Base-by-base conservation (phyloP, 2,888 invertebrate genomes). In the Leucophenga montana region DNA sequence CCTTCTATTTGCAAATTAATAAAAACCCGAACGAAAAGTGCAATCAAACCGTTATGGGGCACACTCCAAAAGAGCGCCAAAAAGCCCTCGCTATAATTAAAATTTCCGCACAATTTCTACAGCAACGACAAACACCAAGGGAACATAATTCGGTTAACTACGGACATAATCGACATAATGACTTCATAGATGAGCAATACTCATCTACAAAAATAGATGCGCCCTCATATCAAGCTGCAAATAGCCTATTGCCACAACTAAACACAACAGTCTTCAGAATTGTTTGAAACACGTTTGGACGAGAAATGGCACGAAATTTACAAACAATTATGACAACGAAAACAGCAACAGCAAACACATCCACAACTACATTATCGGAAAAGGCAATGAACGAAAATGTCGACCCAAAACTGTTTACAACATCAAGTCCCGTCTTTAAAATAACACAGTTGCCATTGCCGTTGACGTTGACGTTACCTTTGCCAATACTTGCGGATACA, bases 121-220 rank as follows among this genome's bases (percentile, higher is more conserved):
- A 39, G 1, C 1, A 39, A 5, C 8, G 11, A 1, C 39, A 39
- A 39, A 3, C 8, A 39, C 8, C 33, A 33, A 33, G 8, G 8
- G 33, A 3, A 33, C 3, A 3, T n/a, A 13, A 48, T 48, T 48
- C 11, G 14, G 46, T 66, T 72, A 4, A 27, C 4, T 3, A 27
- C 4, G 27, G 27, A 68, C 46, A 62, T 27, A 73, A 71, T 44
- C 71, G 76, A 8, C 70, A 75, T 18, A 74, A 76, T 70, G 75
- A 78, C 27, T 75, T 75, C 8, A n/a, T n/a, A n/a, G 79, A 81
- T 46, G 81, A 79, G 2, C 75, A 77, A 4, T 85, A 84, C 20
- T 80, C 4, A 65, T 86, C 85, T 3, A 86, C 85, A 18, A 74
- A 75, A 27, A 70, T 84, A 22, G 84, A 85, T 46, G 72, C 66